Percentiles rank a stretch among this genome's conserved stretches.
These are phyloP conservation scores for Lordiphosa fenestrarum DNA, from an alignment of 2,888 invertebrate species.

Conservation along the genomic window DNA sequence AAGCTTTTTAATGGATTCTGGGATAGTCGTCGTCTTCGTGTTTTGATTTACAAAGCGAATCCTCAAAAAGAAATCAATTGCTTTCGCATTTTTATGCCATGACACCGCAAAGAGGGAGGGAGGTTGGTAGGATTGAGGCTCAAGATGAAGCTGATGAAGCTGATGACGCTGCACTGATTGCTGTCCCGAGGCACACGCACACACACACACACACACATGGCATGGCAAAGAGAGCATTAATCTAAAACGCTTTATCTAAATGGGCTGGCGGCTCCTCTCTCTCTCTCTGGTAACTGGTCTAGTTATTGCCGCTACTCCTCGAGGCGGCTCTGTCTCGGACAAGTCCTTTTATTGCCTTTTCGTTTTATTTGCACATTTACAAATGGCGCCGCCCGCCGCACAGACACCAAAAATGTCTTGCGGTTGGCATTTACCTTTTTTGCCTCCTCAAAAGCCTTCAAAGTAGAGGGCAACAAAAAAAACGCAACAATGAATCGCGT, in stretches of 20 bases:
- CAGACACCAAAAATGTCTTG: slow-evolving; percentile 37
- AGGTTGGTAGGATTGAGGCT: neutral
- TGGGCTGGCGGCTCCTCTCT: slow-evolving; percentile 43
- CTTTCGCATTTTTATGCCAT: slow-evolving; percentile 26
- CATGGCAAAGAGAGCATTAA: slow-evolving; percentile 46
- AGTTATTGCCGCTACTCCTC: neutral
- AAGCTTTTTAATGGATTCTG: slow-evolving; percentile 47
- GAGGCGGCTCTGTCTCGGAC: slow-evolving; percentile 19
- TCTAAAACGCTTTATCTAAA: slow-evolving; percentile 73
- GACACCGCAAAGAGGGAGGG: neutral
- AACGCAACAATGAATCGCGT: slow-evolving; percentile 36
- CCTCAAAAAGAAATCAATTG: slow-evolving; percentile 46
- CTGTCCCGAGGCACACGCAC: slow-evolving; percentile 32
- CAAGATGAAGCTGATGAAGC: slow-evolving; percentile 41
- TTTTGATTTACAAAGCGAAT: slow-evolving; percentile 59
- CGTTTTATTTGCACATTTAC: slow-evolving; percentile 72
- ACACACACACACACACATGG: slow-evolving; percentile 1
- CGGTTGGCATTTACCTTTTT: slow-evolving; percentile 55
- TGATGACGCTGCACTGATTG: slow-evolving; percentile 72
- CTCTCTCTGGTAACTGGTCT: slow-evolving; percentile 3
- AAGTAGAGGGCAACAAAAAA: slow-evolving; percentile 16
- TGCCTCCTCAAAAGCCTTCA: slow-evolving; percentile 23
- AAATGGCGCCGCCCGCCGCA: slow-evolving; percentile 44
- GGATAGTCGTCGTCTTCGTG: slow-evolving; percentile 40
- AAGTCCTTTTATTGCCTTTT: slow-evolving; percentile 61